Conservation (phyloP, 2,113 vertebrate species). For the Rhynchopsitta pachyrhyncha region DNA sequence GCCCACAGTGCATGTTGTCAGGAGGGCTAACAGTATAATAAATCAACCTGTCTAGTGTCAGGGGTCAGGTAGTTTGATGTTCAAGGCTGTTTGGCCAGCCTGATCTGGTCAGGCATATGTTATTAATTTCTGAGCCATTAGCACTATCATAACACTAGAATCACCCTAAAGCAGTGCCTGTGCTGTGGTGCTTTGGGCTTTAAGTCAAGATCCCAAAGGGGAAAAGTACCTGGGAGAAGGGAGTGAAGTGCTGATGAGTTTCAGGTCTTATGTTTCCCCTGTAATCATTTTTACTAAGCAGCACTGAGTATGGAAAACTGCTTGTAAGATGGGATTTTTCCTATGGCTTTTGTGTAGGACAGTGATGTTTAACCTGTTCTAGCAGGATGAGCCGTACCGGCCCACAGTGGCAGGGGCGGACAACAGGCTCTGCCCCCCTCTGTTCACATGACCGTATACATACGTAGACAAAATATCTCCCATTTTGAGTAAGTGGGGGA, state of each 20-base stretch:
- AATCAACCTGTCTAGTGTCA: constrained; percentile 71
- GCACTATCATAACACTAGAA: not conserved
- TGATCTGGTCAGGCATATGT: constrained; percentile 23
- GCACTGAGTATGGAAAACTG: not conserved
- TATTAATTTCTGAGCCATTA: not conserved
- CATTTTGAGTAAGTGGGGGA: not conserved
- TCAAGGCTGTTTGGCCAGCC: constrained; percentile 43
- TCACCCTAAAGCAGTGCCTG: not conserved
- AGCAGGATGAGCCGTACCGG: not conserved
- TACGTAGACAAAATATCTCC: not conserved
- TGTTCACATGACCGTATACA: not conserved
- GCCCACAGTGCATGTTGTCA: constrained; percentile 39
- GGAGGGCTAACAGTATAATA: constrained; percentile 60
- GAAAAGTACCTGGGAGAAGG: not conserved
- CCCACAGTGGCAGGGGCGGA: not conserved
- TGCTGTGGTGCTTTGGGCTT: not conserved
- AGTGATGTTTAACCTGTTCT: not conserved
- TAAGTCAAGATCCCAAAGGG: not conserved
- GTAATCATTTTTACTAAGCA: not conserved
- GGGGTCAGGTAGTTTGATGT: constrained; percentile 51
- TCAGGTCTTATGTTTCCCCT: not conserved
- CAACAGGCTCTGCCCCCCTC: not conserved
- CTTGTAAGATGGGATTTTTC: not conserved
- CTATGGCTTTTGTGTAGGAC: not conserved
- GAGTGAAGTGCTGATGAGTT: not conserved